Base-by-base conservation (phyloP, 2,797 vertebrate genomes). In the Sitta carolinensis region DNA sequence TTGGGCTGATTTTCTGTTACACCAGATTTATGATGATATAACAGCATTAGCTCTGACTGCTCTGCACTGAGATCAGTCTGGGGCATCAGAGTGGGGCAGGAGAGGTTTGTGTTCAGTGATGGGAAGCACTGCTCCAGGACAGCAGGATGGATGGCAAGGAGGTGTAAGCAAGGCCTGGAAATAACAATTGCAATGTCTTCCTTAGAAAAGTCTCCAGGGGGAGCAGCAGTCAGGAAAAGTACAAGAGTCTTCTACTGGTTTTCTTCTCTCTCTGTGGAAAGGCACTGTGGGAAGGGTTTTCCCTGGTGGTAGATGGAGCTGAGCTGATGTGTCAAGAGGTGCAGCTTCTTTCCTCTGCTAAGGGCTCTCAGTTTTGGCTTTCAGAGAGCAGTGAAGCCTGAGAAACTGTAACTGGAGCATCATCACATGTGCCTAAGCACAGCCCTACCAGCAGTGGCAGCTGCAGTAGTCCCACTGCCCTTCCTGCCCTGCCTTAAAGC, bases 31-130 rank as follows among this genome's bases (percentile, higher is more conserved):
- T 32, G 51, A 34, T 61, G 78, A 8, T 64, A 30, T 66, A 75
- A 68, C 64, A 30, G 16, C 36, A 10, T 58, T 75, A 80, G 29
- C 63, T 76, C 29, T 81, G 87, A 59, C 51, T 77, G 73, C 36
- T 10, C 48, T 5, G 13, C 42, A 25, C 64, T 23, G 47, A 17
- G 52, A 66, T 40, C 58, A 74, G 40, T 67, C 70, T 55, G 63
- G 34, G 66, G 32, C 25, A 13, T 27, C 2, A 9, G 63, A 19
- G 62, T 7, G n/a, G 34, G 78, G 51, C 50, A 62, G 64, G 38
- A 67, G 72, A n/a, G 1, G 16, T 3, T 34, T 27, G 55, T 0
- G 0, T 22, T 73, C 29, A 15, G 58, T 2, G 4, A 18, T 5
- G n/a, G 81, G 23, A 81, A 72, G 58, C 27, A 10, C 29, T 23